Evolutionary conservation across 2,888 invertebrate species (phyloP).

Genomic region (Melanostoma scalare): DNA sequence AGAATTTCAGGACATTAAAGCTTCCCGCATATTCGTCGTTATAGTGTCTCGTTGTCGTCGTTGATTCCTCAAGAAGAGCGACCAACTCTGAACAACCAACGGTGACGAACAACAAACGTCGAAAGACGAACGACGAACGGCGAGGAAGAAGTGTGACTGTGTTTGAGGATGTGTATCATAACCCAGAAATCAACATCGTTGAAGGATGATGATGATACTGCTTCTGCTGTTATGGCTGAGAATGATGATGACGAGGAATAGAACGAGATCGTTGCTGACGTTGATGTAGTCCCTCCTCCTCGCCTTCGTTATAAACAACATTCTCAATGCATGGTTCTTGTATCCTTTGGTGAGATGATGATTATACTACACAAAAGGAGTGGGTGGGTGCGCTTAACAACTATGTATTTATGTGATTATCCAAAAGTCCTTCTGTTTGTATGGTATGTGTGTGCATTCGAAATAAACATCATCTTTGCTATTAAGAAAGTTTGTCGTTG

Average conservation of each 20-base stretch:
- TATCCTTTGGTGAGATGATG: slow-evolving; percentile 23
- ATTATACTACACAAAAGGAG: slow-evolving; percentile 33
- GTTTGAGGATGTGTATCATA: slow-evolving; percentile 68
- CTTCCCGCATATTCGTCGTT: slow-evolving; percentile 70
- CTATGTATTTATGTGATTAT: slow-evolving; percentile 66
- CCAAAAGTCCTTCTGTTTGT: slow-evolving; percentile 38
- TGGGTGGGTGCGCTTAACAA: slow-evolving; percentile 39
- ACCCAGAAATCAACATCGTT: slow-evolving; percentile 73
- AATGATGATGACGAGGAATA: slow-evolving; percentile 63
- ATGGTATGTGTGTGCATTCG: slow-evolving; percentile 51
- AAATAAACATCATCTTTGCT: slow-evolving; percentile 64
- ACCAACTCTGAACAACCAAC: slow-evolving; percentile 42
- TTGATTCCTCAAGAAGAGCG: slow-evolving; percentile 44
- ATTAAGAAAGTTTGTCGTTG: slow-evolving; percentile 66
- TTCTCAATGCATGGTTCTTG: slow-evolving; percentile 25
- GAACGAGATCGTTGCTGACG: slow-evolving; percentile 68
- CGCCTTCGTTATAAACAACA: slow-evolving; percentile 41
- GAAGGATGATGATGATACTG: slow-evolving; percentile 68
- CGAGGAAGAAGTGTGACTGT: slow-evolving; percentile 56
- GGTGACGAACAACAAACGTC: slow-evolving; percentile 5
- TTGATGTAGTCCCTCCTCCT: slow-evolving; percentile 51
- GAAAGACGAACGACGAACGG: slow-evolving; percentile 36
- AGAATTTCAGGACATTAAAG: slow-evolving; percentile 73
- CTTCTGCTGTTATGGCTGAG: slow-evolving; percentile 53
- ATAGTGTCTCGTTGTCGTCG: slow-evolving; percentile 24